Conservation (phyloP, 2,888 invertebrate species). For the Eupithecia dodoneata region DNA sequence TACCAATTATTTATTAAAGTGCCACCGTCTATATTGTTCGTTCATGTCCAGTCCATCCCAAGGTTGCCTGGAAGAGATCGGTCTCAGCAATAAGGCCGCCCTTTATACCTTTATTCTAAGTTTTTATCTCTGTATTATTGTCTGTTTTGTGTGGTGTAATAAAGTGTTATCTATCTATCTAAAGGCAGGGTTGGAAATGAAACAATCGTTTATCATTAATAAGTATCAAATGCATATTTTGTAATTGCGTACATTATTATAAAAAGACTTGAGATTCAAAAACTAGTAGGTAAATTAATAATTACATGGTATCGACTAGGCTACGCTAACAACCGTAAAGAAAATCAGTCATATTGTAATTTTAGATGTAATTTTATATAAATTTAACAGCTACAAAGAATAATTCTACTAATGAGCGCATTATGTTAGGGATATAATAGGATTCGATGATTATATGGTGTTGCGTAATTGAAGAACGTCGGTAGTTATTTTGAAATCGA, state of each 20-base stretch:
- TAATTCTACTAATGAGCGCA: conserved; percentile 2
- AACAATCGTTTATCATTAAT: conserved; percentile 20
- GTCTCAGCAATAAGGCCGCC: no score
- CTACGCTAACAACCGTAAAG: conserved; percentile 25
- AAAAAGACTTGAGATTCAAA: conserved; percentile 55
- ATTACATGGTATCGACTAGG: conserved; percentile 35
- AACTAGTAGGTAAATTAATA: conserved; percentile 26
- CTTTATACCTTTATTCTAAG: no score
- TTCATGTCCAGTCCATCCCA: no score
- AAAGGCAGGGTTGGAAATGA: conserved; percentile 8
- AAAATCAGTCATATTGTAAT: conserved; percentile 37
- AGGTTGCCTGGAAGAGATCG: no score
- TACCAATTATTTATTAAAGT: no score
- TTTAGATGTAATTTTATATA: conserved; percentile 12
- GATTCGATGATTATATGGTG: neutral
- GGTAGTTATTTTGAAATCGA: neutral
- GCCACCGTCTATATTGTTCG: no score
- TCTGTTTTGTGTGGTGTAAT: no score
- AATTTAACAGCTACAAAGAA: conserved; percentile 8
- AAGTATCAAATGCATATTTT: conserved; percentile 35
- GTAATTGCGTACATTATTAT: conserved; percentile 42
- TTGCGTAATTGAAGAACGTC: neutral
- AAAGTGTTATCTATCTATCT: no score
- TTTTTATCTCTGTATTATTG: no score
- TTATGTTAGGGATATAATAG: neutral